phyloP scores from a whole-genome alignment of 2,888 invertebrate species.

The Cheilosia soror region DNA sequence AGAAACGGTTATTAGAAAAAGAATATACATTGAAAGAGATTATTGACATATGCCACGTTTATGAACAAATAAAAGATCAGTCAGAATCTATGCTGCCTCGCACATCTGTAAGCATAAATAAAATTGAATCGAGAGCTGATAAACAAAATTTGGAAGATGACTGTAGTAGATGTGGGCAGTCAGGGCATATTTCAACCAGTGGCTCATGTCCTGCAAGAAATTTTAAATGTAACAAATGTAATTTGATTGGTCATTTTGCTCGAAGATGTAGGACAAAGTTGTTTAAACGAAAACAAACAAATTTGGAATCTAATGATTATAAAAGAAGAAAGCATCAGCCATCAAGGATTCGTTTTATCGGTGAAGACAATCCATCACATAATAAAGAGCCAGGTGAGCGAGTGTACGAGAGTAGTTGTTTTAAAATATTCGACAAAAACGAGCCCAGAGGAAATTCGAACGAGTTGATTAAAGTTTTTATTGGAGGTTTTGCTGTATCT shows the following conservation, averaged over 20 bases:
- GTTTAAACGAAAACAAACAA: background rate
- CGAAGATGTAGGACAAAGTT: background rate
- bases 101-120: background rate
- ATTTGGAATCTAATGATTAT: no score
- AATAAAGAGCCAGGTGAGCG: background rate
- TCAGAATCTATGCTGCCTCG: background rate
- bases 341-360: constrained; percentile 8
- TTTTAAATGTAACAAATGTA: no score
- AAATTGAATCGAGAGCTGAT: no score
- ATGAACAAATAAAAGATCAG: constrained; percentile 1
- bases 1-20: constrained; percentile 30
- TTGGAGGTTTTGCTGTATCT: background rate
- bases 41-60: no score
- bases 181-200: no score
- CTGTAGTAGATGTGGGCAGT: no score
- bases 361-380: background rate
- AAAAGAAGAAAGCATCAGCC: background rate
- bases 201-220: no score
- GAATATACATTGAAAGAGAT: constrained; percentile 62
- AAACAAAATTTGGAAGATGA: no score
- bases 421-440: background rate
- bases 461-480: background rate
- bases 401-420: background rate
- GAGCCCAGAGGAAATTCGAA: background rate
- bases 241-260: background rate